Evolutionary conservation across 2,888 invertebrate species (phyloP).

Genomic region (Sicus ferrugineus): DNA sequence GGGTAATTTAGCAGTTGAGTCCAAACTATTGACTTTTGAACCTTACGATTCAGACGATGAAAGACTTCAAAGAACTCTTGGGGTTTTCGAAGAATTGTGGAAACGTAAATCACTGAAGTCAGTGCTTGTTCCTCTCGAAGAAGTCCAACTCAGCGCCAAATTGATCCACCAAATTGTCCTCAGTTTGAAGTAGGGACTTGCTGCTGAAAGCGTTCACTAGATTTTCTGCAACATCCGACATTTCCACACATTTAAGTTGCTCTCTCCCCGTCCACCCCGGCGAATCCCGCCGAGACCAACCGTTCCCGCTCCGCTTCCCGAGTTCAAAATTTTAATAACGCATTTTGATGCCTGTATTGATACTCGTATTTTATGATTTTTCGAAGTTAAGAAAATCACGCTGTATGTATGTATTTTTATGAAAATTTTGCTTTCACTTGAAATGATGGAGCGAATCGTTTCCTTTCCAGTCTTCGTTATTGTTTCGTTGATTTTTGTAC

Average conservation of each 20-base stretch:
- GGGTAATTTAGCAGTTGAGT: too few relatives aligned
- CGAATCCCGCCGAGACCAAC: neutral
- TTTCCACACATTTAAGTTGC: neutral
- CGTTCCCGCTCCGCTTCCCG: neutral
- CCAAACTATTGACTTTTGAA: too few relatives aligned
- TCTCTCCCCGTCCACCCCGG: neutral
- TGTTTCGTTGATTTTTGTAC: constrained; percentile 37
- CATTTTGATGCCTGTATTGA: constrained; percentile 4
- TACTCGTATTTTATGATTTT: constrained; percentile 11
- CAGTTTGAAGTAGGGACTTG: too few relatives aligned
- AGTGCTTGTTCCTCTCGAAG: too few relatives aligned
- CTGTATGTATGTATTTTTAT: constrained; percentile 37
- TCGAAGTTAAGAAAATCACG: constrained; percentile 10
- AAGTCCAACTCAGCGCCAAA: too few relatives aligned
- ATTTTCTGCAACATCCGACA: neutral
- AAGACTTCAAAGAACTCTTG: too few relatives aligned
- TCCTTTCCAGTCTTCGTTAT: constrained; percentile 27
- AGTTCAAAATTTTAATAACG: constrained; percentile 31
- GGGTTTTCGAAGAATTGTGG: too few relatives aligned
- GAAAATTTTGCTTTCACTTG: constrained; percentile 20
- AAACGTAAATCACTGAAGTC: too few relatives aligned
- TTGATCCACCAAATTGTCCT: too few relatives aligned
- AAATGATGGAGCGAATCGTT: constrained; percentile 45
- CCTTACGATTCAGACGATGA: too few relatives aligned
- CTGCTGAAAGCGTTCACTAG: too few relatives aligned